A percentile compares a stretch with the other conserved stretches of the same genome.
phyloP scores from a whole-genome alignment of 1,140 invertebrate genomes.

The Macrosteles quadrilineatus region DNA sequence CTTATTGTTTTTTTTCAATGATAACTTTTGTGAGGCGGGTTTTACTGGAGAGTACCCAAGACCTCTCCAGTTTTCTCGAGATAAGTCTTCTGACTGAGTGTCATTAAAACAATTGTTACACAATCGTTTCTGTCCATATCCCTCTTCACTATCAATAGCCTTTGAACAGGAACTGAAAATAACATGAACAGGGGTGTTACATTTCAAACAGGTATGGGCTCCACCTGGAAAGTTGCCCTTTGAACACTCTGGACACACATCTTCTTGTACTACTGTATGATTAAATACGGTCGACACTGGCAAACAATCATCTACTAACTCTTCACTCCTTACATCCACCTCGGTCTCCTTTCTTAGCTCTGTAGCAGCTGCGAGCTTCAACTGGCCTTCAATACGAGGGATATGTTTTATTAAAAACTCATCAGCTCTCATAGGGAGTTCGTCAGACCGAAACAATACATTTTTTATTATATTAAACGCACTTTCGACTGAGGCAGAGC shows the following conservation, averaged over 20 bases:
- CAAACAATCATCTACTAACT: background rate
- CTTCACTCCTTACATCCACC: background rate
- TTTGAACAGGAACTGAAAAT: background rate
- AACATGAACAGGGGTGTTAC: background rate
- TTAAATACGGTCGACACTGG: background rate
- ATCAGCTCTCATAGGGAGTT: constrained; percentile 20
- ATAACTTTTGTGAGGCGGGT: background rate
- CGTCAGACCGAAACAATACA: background rate
- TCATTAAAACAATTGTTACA: background rate
- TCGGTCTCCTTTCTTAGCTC: background rate
- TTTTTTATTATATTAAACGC: constrained; percentile 33
- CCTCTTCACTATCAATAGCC: background rate
- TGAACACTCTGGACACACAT: background rate
- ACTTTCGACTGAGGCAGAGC: constrained; percentile 23
- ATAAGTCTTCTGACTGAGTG: background rate
- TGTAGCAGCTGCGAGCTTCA: background rate
- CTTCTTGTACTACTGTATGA: background rate
- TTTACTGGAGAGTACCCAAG: background rate
- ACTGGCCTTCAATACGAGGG: background rate
- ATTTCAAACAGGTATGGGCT: background rate
- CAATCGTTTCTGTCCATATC: background rate
- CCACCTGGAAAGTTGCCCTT: constrained; percentile 22
- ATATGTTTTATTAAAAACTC: constrained; percentile 12
- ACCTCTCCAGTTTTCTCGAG: constrained; percentile 3
- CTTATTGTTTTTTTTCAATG: background rate